phyloP scores from a whole-genome alignment of 1,140 invertebrate species.

The Lepidurus arcticus region DNA sequence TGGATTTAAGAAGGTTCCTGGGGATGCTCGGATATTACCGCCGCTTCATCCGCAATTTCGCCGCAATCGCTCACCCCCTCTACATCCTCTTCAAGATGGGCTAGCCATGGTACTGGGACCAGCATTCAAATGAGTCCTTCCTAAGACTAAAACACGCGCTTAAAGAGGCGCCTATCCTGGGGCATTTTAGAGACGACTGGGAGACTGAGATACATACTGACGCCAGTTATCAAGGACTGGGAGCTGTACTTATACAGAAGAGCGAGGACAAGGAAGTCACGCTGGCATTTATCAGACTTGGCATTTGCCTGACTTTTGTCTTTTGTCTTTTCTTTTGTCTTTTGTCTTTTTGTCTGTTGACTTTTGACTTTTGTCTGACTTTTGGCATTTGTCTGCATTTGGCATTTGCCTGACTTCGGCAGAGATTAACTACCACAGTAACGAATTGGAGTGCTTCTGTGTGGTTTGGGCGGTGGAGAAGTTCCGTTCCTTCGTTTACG shows the following conservation, averaged over 20 bases:
- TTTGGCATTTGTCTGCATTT: too few relatives aligned
- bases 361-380: too few relatives aligned
- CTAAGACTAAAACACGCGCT: constrained; percentile 19
- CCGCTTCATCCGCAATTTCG: constrained; percentile 43
- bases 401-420: constrained; percentile 1
- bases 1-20: not conserved
- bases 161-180: constrained; percentile 22
- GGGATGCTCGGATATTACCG: constrained; percentile 43
- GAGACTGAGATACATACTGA: constrained; percentile 26
- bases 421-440: constrained; percentile 40
- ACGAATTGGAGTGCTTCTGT: constrained; percentile 46
- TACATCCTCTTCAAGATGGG: constrained; percentile 37
- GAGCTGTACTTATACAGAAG: constrained; percentile 26
- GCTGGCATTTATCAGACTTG: constrained; percentile 26
- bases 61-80: constrained; percentile 40
- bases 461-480: constrained; percentile 43
- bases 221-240: constrained; percentile 26
- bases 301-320: too few relatives aligned
- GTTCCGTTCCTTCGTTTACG: constrained; percentile 43
- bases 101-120: constrained; percentile 2
- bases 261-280: not conserved
- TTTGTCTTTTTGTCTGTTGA: too few relatives aligned
- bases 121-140: constrained; percentile 20
- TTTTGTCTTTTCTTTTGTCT: too few relatives aligned
- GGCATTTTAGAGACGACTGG: not conserved